These are phyloP conservation scores for Bradypus variegatus DNA, from an alignment of 2,797 vertebrate species.

Conservation along the genomic window DNA sequence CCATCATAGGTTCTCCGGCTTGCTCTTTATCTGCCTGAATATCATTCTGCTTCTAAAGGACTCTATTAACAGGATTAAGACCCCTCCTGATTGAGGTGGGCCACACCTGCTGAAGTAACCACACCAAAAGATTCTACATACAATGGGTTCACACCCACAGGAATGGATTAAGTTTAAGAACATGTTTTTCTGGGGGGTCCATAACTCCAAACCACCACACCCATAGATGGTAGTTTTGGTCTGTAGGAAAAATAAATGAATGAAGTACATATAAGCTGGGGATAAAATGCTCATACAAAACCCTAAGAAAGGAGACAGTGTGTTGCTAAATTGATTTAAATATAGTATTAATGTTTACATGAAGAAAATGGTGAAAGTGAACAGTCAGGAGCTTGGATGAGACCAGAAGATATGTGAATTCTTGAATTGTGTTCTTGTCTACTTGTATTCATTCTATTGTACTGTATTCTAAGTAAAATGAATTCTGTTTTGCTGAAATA, in stretches of 20 bases:
- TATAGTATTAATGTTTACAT: background rate
- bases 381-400: background rate
- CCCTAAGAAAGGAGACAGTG: background rate
- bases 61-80: too few relatives aligned
- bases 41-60: too few relatives aligned
- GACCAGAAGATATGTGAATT: background rate
- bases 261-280: background rate
- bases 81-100: too few relatives aligned
- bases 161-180: too few relatives aligned
- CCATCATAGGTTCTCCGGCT: too few relatives aligned
- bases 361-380: background rate
- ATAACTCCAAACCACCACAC: too few relatives aligned
- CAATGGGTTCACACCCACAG: too few relatives aligned
- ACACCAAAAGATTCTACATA: too few relatives aligned
- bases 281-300: background rate
- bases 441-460: background rate
- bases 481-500: background rate
- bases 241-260: background rate
- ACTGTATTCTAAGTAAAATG: background rate
- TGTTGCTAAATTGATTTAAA: background rate
- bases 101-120: too few relatives aligned
- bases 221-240: background rate
- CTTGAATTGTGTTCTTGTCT: background rate
- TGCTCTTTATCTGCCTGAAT: too few relatives aligned
- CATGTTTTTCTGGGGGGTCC: too few relatives aligned